These are phyloP conservation scores for Callinectes sapidus DNA, from an alignment of 2,888 invertebrate genomes.

Conservation along the genomic window DNA sequence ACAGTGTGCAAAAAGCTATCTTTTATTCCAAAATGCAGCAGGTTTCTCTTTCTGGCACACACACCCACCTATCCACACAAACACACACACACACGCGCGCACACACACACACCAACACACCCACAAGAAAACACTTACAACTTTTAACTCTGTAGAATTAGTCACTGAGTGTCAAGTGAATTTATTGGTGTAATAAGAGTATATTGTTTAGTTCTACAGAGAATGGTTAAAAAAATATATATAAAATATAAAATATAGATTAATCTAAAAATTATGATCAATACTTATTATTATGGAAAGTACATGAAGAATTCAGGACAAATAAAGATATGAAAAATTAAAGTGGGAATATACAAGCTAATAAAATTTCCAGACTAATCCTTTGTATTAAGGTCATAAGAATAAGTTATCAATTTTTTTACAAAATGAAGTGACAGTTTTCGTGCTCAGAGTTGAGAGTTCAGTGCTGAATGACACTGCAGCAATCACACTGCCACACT, in stretches of 20 bases:
- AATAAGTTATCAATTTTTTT: background rate
- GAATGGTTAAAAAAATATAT: too few species aligned
- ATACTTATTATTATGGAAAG: background rate
- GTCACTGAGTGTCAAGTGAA: background rate
- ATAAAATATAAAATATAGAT: background rate
- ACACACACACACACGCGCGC: constrained; percentile 3
- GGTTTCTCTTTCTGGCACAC: background rate
- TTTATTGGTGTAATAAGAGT: background rate
- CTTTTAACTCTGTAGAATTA: background rate
- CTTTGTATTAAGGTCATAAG: background rate
- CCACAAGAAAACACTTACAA: background rate
- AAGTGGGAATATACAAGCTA: background rate
- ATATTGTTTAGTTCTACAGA: background rate
- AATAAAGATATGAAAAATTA: background rate
- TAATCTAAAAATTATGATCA: background rate
- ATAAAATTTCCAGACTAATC: background rate
- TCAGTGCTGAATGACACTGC: background rate
- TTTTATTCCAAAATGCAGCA: background rate
- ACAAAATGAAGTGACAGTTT: background rate
- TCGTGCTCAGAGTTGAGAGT: background rate
- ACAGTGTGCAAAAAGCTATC: constrained; percentile 20
- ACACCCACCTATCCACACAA: too few species aligned
- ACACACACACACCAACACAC: background rate
- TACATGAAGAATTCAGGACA: background rate
- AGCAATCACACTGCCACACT: background rate